Evolutionary conservation across 2,797 vertebrate genomes (phyloP).

Genomic region (Cheracebus regulus): DNA sequence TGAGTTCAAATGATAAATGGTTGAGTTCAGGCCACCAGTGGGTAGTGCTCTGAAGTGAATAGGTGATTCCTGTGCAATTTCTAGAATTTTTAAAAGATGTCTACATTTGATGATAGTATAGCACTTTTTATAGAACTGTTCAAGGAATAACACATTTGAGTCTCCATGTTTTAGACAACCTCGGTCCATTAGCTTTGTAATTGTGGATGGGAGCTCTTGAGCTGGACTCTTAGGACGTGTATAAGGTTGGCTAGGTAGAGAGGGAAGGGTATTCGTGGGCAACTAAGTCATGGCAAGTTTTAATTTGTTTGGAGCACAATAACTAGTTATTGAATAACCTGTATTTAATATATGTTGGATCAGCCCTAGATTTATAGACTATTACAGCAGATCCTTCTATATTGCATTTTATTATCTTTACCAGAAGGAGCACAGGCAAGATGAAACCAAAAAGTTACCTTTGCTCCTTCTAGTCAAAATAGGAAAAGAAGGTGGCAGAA

Average conservation of each 20-base stretch:
- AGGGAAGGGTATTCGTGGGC: neutral
- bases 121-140: neutral
- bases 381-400: neutral
- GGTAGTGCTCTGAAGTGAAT: neutral
- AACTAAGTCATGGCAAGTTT: neutral
- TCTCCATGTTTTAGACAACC: neutral
- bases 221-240: neutral
- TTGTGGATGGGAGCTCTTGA: neutral
- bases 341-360: neutral
- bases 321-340: neutral
- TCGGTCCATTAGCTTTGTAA: neutral
- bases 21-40: neutral
- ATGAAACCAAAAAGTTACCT: neutral
- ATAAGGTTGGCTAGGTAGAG: neutral
- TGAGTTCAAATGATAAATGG: neutral
- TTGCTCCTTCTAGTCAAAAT: constrained; percentile 1
- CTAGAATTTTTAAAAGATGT: neutral
- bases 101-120: neutral
- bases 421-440: neutral
- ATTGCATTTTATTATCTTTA: constrained; percentile 5
- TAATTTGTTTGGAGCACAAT: neutral
- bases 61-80: neutral
- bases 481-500: constrained; percentile 11
- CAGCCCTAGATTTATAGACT: neutral
- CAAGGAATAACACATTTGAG: neutral